Conservation (phyloP, 2,113 vertebrate genomes). For the Actinemys pallida region DNA sequence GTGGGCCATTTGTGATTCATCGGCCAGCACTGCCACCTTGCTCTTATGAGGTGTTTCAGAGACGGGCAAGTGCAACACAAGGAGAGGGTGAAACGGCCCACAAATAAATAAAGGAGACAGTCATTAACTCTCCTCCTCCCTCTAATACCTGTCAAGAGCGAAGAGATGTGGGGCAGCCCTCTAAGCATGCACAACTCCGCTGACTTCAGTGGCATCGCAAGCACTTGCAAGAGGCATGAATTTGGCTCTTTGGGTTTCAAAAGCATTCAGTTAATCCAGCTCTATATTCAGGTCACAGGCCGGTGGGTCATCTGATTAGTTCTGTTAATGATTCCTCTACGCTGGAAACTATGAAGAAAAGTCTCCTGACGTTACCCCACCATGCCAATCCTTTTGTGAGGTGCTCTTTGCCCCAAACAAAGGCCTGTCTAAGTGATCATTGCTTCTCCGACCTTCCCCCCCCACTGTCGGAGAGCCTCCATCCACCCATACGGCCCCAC, state of each 20-base stretch:
- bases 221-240: too few relatives aligned
- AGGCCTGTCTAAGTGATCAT: not conserved
- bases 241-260: too few relatives aligned
- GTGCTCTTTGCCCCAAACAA: not conserved
- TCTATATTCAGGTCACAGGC: not conserved
- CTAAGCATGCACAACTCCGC: not conserved
- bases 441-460: not conserved
- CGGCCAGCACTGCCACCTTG: not conserved
- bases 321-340: too few relatives aligned
- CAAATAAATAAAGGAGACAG: not conserved
- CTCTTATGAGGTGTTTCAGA: not conserved
- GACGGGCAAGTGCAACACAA: not conserved
- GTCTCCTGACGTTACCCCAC: not conserved
- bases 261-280: not conserved
- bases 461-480: not conserved
- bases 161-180: too few relatives aligned
- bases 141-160: not conserved
- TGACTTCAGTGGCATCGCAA: not conserved
- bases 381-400: not conserved
- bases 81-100: not conserved
- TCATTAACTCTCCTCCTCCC: not conserved
- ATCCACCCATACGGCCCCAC: not conserved
- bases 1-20: not conserved
- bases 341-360: not conserved
- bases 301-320: not conserved